Base-by-base conservation (phyloP, 2,113 vertebrate species). In the Lepisosteus osseus region DNA sequence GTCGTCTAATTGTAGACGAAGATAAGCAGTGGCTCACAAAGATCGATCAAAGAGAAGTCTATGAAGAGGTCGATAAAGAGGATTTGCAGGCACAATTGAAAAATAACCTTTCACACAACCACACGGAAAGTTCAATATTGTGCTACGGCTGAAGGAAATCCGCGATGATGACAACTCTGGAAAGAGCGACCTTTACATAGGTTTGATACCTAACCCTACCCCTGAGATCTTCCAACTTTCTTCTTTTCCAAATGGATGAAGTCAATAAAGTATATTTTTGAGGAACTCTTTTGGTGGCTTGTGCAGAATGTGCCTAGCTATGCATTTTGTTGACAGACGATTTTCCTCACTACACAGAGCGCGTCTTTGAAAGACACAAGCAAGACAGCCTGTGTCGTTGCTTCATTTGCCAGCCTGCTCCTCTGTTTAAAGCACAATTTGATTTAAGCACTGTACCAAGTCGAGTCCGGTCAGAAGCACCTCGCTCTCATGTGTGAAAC, bases 381-480 rank as follows among this genome's bases (percentile, higher is more conserved):
- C 56, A 59, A 59, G 56, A 4, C n/a, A 14, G 56, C 3, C n/a
- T n/a, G 3, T 12, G 11, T 59, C 1, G 11, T 13, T 14, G n/a
- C 56, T 59, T 12, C n/a, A 59, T n/a, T 59, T 59, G 56, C 11
- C 56, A 59, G 56, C 13, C 13, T n/a, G 13, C 56, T 59, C 56
- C n/a, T 59, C 56, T 59, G n/a, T 59, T 14, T 59, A 59, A 59
- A 59, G n/a, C 12, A 59, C n/a, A 59, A 59, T 59, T 59, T 14
- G 11, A 59, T 59, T 59, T 59, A 59, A 59, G 7, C 13, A 12
- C 1, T 59, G 56, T 59, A n/a, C 56, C 83, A 79, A 91, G 89
- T 85, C 88, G 86, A 91, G 90, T 89, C 88, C 87, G 90, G 89
- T 91, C 90, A 88, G 79, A 77, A 84, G 29, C 91, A 87, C 84